Evolutionary conservation across 2,797 vertebrate genomes (phyloP).

Genomic region (Astyanax mexicanus): DNA sequence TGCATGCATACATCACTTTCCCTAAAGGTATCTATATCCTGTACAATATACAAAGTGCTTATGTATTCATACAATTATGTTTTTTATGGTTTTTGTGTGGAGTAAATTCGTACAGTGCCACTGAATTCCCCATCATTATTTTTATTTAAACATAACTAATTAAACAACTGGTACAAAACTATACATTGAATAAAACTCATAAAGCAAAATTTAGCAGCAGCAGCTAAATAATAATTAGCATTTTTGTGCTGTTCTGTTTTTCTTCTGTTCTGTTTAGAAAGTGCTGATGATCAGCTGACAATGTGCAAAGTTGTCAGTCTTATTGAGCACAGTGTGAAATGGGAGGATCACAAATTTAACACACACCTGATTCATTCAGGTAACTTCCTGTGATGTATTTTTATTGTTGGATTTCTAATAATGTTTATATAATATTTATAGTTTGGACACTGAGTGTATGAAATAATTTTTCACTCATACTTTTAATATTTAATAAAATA

Average conservation of each 20-base stretch:
- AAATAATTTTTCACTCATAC: too few species aligned
- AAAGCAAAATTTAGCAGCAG: too few species aligned
- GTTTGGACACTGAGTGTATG: too few species aligned
- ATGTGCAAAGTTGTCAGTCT: neutral
- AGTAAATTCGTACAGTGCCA: neutral
- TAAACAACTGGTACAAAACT: neutral
- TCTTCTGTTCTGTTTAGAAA: neutral
- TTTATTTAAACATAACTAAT: neutral
- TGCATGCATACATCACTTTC: neutral
- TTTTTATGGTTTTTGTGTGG: neutral
- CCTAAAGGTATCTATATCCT: neutral
- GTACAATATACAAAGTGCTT: neutral
- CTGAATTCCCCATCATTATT: neutral
- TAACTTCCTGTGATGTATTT: too few species aligned
- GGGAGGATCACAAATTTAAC: neutral
- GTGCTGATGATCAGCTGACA: neutral
- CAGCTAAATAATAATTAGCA: neutral
- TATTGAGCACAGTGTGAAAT: neutral
- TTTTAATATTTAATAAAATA: too few species aligned
- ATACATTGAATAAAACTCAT: too few species aligned
- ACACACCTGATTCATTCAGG: neutral
- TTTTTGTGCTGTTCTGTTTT: neutral
- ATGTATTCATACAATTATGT: neutral
- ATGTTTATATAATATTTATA: too few species aligned
- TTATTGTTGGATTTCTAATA: too few species aligned